Percentiles rank a stretch among this genome's conserved stretches.
Evolutionary conservation across 2,113 vertebrate species (phyloP).

Genomic region (Triplophysa dalaica): DNA sequence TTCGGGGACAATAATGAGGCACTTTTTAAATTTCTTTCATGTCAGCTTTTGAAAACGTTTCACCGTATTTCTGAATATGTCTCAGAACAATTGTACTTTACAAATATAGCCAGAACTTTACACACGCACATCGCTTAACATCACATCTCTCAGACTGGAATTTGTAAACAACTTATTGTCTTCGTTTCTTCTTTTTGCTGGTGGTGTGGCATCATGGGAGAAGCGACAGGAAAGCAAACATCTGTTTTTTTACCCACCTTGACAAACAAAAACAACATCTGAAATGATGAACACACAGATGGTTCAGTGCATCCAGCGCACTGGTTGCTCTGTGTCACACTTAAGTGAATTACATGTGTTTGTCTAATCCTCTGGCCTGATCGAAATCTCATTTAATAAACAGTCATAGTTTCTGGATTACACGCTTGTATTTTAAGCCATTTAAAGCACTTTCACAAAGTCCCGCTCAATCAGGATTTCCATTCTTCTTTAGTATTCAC

Average conservation of each 20-base stretch:
- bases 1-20: too few species aligned
- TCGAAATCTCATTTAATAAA: slow-evolving; percentile 36
- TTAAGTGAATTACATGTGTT: slow-evolving; percentile 38
- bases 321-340: slow-evolving; percentile 6
- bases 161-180: neutral
- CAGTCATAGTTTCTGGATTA: slow-evolving; percentile 23
- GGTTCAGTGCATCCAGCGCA: slow-evolving; percentile 2
- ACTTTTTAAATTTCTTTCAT: too few species aligned
- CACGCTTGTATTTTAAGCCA: neutral
- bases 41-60: too few species aligned
- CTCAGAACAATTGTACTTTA: too few species aligned
- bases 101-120: too few species aligned
- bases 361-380: slow-evolving; percentile 33
- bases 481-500: neutral
- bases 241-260: slow-evolving; percentile 37
- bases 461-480: neutral
- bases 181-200: neutral
- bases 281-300: slow-evolving; percentile 38
- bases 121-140: neutral
- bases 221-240: slow-evolving; percentile 35
- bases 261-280: slow-evolving; percentile 30
- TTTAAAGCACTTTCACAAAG: neutral
- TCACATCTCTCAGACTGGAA: neutral
- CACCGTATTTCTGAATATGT: too few species aligned
- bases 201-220: slow-evolving; percentile 29